Evolutionary conservation across 1,140 invertebrate species (phyloP), one percentile per base, ranked within the genome.

Genomic region (Danaus melanippus): DNA sequence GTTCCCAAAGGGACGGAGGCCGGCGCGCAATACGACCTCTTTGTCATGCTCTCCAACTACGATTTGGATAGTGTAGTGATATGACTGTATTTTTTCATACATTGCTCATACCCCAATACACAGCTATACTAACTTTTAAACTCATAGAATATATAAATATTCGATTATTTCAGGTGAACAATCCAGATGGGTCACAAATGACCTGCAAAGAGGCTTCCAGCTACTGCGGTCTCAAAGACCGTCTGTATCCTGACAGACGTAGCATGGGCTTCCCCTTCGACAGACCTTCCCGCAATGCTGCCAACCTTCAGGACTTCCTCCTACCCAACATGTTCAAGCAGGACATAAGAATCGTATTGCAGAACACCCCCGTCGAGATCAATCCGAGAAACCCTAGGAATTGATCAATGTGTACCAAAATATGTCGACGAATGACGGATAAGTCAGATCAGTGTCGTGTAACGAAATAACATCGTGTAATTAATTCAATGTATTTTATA

Each of bases 1-100:
- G 85, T 95, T 44, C 93, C 94, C 0, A 93, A 92, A 71, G 95
- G 95, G 9, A 90, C 82, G 4, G 88, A 89, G 11, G 89, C 90
- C 47, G 95, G 94, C 42, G 89, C 90, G 60, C 64, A 76, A 0
- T 93, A 92, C 75, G 89, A 94, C 53, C 78, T 96, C 0, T 96
- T 96, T 70, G 92, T 94, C 15, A 96, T 96, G 94, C 87, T 95
- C n/a, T 94, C 94, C 12, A 92, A 96, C 83, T 93, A 91, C 63
- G 89, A 90, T n/a, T 82, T 90, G 42, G 94, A 96, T 67, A 88
- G 79, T 74, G 92, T 93, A 40, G 50, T 32, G 2, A 32, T 1
- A 32, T 32, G 7, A 32, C 7, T n/a, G 21, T 2, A 7, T 32
- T 32, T 32, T 32, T 7, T 32, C 21, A 32, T 32, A 4, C 7